Conservation (phyloP, 2,797 vertebrate genomes). For the Hippoglossus hippoglossus region DNA sequence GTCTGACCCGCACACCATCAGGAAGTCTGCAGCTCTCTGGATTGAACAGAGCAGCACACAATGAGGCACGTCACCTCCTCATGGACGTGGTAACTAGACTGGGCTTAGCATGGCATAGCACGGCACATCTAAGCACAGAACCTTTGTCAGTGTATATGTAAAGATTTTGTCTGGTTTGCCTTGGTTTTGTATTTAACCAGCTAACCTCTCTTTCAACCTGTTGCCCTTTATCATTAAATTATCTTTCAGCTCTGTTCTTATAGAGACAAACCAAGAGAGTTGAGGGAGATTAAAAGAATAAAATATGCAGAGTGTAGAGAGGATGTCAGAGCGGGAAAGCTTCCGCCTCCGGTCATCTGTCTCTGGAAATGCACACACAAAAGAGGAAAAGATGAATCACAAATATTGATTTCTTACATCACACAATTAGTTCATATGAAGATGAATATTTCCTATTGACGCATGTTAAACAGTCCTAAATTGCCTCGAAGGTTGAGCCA, state of each 20-base stretch:
- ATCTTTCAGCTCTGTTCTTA: slow-evolving; percentile 19
- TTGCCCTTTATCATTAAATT: neutral
- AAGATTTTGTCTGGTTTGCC: neutral
- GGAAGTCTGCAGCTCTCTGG: no score
- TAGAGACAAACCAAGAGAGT: slow-evolving; percentile 12
- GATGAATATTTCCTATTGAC: slow-evolving; percentile 73
- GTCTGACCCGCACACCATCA: no score
- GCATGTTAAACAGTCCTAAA: slow-evolving; percentile 70
- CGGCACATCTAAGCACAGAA: no score
- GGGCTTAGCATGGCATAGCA: no score
- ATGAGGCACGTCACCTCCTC: no score
- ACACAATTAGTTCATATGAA: slow-evolving; percentile 67
- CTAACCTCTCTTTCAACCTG: neutral
- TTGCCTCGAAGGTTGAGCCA: slow-evolving; percentile 75
- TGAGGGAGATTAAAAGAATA: slow-evolving; percentile 8
- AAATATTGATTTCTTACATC: slow-evolving; percentile 65
- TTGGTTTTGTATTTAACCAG: neutral
- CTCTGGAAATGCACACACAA: slow-evolving; percentile 19
- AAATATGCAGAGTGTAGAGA: slow-evolving; percentile 2
- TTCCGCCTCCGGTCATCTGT: slow-evolving; percentile 25
- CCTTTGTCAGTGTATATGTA: no score
- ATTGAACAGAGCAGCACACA: no score
- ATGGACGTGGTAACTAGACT: no score
- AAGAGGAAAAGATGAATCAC: slow-evolving; percentile 39
- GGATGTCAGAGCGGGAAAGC: neutral